A percentile compares a stretch with the other conserved stretches of the same genome.
Conservation (phyloP, 2,888 invertebrate genomes). For the Machimus rusticus region DNA sequence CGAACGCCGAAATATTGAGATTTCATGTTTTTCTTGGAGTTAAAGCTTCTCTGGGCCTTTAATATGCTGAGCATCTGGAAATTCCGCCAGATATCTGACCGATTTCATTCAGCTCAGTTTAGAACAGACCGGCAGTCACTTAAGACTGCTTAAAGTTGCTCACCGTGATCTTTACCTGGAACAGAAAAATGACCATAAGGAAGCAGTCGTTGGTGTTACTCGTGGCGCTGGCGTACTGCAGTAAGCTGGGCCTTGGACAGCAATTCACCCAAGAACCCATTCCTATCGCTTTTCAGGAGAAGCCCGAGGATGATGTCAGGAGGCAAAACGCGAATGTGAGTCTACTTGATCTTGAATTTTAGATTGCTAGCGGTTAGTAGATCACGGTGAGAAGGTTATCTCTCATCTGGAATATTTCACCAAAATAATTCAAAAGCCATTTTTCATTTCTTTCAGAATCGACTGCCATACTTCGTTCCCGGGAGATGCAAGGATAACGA, state of each 20-base stretch:
- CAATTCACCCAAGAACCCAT: background rate
- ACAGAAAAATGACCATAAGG: slow-evolving; percentile 8
- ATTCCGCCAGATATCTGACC: background rate
- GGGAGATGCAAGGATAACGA: slow-evolving; percentile 70
- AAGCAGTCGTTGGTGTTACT: background rate
- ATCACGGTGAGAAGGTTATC: background rate
- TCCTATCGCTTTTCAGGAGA: slow-evolving; percentile 54
- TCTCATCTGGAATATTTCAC: background rate
- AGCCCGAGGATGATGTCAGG: slow-evolving; percentile 53
- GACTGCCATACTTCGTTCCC: slow-evolving; percentile 68
- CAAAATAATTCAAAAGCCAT: background rate
- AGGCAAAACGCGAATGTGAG: slow-evolving; percentile 57
- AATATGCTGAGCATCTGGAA: background rate
- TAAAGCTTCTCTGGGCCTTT: background rate
- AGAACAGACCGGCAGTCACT: background rate
- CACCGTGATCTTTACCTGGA: background rate
- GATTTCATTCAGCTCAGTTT: slow-evolving; percentile 20
- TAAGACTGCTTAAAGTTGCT: background rate
- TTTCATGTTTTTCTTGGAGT: background rate
- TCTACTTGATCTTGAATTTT: background rate
- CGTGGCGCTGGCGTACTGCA: background rate
- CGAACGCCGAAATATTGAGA: background rate
- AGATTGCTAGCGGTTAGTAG: background rate
- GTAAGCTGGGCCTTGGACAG: background rate
- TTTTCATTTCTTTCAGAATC: slow-evolving; percentile 57